Evolutionary conservation across 2,797 vertebrate species (phyloP).

Genomic region (Brachyrhaphis roseni): DNA sequence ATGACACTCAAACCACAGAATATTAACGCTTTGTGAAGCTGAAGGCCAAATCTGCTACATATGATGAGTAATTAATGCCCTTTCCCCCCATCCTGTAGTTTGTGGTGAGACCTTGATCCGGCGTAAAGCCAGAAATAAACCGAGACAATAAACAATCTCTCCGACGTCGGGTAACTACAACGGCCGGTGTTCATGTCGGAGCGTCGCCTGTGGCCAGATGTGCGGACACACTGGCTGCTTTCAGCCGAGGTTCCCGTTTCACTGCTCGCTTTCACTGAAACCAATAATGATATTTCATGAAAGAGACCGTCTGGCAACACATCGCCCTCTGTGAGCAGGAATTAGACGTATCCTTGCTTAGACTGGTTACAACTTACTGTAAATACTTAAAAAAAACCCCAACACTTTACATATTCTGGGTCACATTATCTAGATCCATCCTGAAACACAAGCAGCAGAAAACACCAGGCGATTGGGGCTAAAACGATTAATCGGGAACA

Average conservation of each 20-base stretch:
- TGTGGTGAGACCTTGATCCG: conserved; percentile 65
- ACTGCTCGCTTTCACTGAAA: conserved; percentile 41
- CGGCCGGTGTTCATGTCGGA: conserved; percentile 51
- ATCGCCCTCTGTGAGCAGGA: conserved; percentile 58
- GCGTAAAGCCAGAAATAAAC: conserved; percentile 65
- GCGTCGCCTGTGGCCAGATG: conserved; percentile 46
- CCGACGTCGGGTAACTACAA: conserved; percentile 70
- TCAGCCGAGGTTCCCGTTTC: conserved; percentile 12
- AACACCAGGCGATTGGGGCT: not conserved
- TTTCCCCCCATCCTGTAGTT: conserved; percentile 38
- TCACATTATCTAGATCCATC: not conserved
- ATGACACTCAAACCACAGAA: not conserved
- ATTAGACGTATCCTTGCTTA: conserved; percentile 52
- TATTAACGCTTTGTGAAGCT: conserved; percentile 51
- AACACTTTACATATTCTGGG: not conserved
- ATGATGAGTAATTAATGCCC: conserved; percentile 69
- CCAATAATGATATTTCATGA: conserved; percentile 45
- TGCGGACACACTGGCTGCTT: conserved; percentile 21
- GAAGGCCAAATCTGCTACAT: conserved; percentile 78
- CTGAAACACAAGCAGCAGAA: not conserved
- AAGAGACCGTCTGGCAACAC: conserved; percentile 35
- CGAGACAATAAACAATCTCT: conserved; percentile 72
- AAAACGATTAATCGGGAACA: no score
- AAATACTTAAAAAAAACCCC: conserved; percentile 10
- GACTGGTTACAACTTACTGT: conserved; percentile 34